phyloP scores from a whole-genome alignment of 2,113 vertebrate species.

The Corythornis cristatus region DNA sequence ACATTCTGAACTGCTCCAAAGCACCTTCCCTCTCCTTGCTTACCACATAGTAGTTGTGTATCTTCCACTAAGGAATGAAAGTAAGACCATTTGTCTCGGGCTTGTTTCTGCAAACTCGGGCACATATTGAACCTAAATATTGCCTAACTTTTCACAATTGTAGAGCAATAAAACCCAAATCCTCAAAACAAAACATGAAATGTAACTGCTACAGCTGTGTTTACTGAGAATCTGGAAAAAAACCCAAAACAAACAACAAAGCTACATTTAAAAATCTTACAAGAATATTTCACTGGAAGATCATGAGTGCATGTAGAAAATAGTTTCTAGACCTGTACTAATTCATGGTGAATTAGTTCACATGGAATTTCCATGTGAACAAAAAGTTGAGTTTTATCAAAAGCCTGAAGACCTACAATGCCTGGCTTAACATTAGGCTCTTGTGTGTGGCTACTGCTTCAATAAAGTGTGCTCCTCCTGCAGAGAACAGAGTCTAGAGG shows the following conservation, averaged over 20 bases:
- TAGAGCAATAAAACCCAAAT: neutral
- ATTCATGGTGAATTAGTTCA: neutral
- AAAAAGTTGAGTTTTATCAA: neutral
- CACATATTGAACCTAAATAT: neutral
- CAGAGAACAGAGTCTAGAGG: neutral
- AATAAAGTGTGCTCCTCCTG: neutral
- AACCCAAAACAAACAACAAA: neutral
- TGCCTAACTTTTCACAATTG: neutral
- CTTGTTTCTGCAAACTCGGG: neutral
- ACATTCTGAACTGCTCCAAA: neutral
- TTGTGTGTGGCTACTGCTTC: neutral
- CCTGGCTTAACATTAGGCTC: neutral
- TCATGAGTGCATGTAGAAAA: neutral
- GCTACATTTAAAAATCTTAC: neutral
- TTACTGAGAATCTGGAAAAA: neutral
- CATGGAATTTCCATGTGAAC: neutral
- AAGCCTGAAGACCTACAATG: neutral
- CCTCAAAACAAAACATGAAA: neutral
- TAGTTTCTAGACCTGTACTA: neutral
- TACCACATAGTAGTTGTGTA: neutral
- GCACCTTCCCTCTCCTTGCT: neutral
- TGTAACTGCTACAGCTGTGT: neutral
- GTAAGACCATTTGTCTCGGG: neutral
- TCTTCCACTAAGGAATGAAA: neutral
- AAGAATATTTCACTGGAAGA: neutral